phyloP scores from a whole-genome alignment of 1,140 invertebrate species.

The Acarapis woodi region DNA sequence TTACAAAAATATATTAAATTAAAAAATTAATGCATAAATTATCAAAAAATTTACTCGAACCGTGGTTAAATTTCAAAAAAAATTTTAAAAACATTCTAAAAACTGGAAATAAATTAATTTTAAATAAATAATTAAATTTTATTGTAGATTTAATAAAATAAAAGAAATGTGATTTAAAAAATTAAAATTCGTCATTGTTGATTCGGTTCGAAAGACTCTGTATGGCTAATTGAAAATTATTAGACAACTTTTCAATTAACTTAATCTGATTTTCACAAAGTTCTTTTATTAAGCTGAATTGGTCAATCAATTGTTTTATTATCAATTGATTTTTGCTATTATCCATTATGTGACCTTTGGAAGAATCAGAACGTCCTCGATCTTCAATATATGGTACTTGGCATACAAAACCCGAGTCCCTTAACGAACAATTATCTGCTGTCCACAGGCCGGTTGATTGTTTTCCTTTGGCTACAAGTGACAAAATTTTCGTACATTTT shows the following conservation, averaged over 20 bases:
- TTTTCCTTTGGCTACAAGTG: neutral
- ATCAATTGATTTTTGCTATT: neutral
- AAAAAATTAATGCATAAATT: no score
- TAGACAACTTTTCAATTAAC: neutral
- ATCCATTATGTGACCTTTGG: neutral
- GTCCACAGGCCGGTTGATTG: neutral
- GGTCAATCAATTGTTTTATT: neutral
- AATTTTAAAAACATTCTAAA: no score
- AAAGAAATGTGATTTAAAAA: no score
- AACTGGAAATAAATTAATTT: no score
- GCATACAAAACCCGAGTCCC: constrained; percentile 2
- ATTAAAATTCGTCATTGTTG: no score
- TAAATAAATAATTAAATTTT: no score
- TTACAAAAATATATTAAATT: no score
- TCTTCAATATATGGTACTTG: neutral
- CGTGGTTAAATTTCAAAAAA: no score
- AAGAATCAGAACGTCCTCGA: neutral
- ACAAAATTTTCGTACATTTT: constrained; percentile 1
- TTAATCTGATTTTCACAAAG: constrained; percentile 3
- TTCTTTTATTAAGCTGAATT: constrained; percentile 3
- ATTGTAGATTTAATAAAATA: no score
- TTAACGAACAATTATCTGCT: neutral
- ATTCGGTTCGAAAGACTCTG: no score
- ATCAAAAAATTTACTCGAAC: no score
- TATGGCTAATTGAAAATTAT: no score